phyloP scores from a whole-genome alignment of 1,140 invertebrate genomes.

The Lordiphosa collinella region DNA sequence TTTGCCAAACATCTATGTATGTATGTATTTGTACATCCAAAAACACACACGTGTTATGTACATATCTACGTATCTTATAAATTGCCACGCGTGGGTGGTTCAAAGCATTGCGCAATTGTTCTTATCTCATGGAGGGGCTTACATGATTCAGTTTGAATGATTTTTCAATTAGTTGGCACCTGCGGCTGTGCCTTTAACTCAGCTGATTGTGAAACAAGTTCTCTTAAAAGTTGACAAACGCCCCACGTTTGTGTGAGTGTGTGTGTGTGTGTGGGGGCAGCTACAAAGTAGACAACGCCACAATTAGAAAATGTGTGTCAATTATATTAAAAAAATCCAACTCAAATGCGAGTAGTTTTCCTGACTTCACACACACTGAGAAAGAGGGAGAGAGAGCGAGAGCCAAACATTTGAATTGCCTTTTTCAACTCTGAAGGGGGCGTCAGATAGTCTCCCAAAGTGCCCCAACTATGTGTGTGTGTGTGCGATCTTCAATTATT shows the following conservation, averaged over 20 bases:
- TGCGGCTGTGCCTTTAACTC: constrained; percentile 28
- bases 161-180: background rate
- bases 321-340: constrained; percentile 58
- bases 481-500: constrained; percentile 67
- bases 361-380: constrained; percentile 48
- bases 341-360: constrained; percentile 58
- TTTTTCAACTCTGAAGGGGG: constrained; percentile 60
- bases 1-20: too few relatives aligned
- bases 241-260: constrained; percentile 13
- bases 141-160: constrained; percentile 1
- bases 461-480: constrained; percentile 30
- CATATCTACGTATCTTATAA: background rate
- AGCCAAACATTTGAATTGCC: constrained; percentile 51
- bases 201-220: constrained; percentile 52
- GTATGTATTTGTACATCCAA: constrained; percentile 8
- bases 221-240: constrained; percentile 47
- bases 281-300: constrained; percentile 44
- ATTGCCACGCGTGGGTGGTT: constrained; percentile 20
- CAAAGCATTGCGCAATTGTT: constrained; percentile 20
- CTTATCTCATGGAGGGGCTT: background rate
- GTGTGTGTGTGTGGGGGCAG: constrained; percentile 8
- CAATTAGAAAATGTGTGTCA: constrained; percentile 76
- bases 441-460: constrained; percentile 64
- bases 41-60: constrained; percentile 3
- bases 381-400: constrained; percentile 2